Percentiles rank a stretch among this genome's conserved stretches.
Conservation (phyloP, 2,797 vertebrate genomes). For the Neosalanx taihuensis region DNA sequence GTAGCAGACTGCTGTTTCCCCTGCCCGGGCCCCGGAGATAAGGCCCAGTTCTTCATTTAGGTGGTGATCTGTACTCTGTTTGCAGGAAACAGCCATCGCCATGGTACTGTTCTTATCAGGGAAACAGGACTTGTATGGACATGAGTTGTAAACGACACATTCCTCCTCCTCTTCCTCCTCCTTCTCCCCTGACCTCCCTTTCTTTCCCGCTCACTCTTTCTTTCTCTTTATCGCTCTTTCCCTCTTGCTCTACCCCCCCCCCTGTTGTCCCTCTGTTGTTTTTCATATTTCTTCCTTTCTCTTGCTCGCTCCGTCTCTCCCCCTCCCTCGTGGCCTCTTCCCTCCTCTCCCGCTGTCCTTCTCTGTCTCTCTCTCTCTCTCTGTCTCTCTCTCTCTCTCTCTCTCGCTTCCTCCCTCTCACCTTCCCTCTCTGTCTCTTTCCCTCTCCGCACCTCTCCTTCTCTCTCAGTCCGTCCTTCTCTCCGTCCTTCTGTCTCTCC, state of each 20-base stretch:
- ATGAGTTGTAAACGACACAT: conserved; percentile 18
- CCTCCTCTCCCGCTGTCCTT: background rate
- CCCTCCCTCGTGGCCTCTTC: background rate
- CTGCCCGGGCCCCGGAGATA: background rate
- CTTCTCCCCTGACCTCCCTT: background rate
- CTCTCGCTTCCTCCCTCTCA: background rate
- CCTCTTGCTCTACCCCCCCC: background rate
- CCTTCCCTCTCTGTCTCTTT: no score
- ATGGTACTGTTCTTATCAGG: background rate
- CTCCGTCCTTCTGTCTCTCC: background rate
- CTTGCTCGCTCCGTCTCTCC: background rate
- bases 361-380: background rate
- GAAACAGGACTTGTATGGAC: conserved; percentile 34
- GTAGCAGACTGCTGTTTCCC: background rate
- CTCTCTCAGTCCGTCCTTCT: no score
- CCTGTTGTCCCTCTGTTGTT: background rate
- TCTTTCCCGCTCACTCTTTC: background rate
- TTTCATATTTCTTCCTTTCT: background rate
- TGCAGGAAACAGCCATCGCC: conserved; percentile 7
- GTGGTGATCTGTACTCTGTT: background rate
- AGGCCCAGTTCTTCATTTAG: background rate
- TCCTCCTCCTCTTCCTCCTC: conserved; percentile 12
- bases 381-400: background rate
- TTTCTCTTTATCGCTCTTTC: background rate
- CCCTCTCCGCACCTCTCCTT: background rate